These are phyloP conservation scores for Periophthalmus magnuspinnatus DNA, from an alignment of 2,797 vertebrate species.

Conservation along the genomic window DNA sequence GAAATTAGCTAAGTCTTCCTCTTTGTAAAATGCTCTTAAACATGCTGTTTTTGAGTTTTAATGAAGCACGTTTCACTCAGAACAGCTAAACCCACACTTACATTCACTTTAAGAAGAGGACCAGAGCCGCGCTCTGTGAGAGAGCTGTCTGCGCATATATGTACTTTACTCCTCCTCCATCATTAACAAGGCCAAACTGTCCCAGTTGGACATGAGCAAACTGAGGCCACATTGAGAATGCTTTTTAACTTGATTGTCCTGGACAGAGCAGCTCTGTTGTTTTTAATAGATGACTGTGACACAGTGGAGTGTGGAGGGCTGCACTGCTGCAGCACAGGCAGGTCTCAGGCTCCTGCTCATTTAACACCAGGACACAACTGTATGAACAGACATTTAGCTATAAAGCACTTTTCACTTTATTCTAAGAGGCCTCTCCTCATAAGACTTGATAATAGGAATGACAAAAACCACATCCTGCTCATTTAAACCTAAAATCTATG, in stretches of 20 bases:
- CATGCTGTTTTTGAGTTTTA: constrained; percentile 65
- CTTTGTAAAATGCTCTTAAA: constrained; percentile 80
- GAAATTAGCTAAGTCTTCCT: constrained; percentile 73
- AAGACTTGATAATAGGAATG: too few species aligned
- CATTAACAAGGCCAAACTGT: constrained; percentile 72
- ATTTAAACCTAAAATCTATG: too few species aligned
- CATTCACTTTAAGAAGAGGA: constrained; percentile 41
- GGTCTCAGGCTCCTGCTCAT: constrained; percentile 23
- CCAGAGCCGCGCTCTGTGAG: constrained; percentile 37
- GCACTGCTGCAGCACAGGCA: constrained; percentile 15
- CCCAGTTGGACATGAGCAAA: constrained; percentile 71
- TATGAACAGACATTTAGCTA: neutral
- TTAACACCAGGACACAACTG: neutral
- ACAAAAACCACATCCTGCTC: too few species aligned
- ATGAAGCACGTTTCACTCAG: constrained; percentile 68
- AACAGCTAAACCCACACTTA: constrained; percentile 56
- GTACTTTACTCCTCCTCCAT: constrained; percentile 63
- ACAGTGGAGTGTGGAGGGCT: constrained; percentile 68
- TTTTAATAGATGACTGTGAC: constrained; percentile 74
- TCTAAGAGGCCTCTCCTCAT: too few species aligned
- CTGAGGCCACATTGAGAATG: constrained; percentile 62
- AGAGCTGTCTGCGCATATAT: constrained; percentile 51
- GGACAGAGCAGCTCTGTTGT: constrained; percentile 62
- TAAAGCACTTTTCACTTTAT: neutral
- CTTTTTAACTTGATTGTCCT: constrained; percentile 71